phyloP scores from a whole-genome alignment of 2,797 vertebrate genomes.

The Diplodus puntazzo region DNA sequence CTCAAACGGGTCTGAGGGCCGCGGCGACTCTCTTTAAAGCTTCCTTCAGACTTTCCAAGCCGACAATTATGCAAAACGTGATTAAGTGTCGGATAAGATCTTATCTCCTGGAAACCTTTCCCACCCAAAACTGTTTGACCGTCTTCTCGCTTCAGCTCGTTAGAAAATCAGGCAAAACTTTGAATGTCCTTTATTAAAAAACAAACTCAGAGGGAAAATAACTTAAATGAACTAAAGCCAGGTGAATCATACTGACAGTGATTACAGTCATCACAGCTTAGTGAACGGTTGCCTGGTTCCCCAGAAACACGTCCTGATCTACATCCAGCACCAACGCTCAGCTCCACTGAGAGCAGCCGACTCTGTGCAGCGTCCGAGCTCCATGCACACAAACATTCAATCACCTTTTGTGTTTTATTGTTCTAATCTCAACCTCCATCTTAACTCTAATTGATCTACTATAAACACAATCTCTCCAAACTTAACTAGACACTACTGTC shows the following conservation, averaged over 20 bases:
- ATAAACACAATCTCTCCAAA: not conserved
- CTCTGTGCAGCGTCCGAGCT: too few relatives aligned
- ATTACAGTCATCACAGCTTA: not conserved
- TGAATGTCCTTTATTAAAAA: not conserved
- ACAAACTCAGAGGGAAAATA: not conserved
- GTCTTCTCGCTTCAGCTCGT: not conserved
- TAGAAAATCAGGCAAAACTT: not conserved
- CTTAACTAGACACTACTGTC: not conserved
- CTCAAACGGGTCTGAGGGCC: not conserved
- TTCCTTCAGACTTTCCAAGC: not conserved
- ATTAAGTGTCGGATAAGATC: conserved; percentile 18
- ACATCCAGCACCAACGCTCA: too few relatives aligned
- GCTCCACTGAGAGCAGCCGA: too few relatives aligned
- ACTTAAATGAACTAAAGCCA: not conserved
- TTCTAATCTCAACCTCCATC: too few relatives aligned
- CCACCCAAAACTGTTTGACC: not conserved
- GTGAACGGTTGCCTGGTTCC: not conserved
- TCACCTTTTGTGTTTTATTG: too few relatives aligned
- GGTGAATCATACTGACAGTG: not conserved
- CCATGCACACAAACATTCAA: too few relatives aligned
- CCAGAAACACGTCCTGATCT: not conserved
- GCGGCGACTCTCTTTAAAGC: not conserved
- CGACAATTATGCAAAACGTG: conserved; percentile 33
- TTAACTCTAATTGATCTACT: too few relatives aligned
- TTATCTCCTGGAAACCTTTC: not conserved